Percentiles rank a stretch among this genome's conserved stretches.
These are phyloP conservation scores for Cardiocondyla obscurior DNA, from an alignment of 1,140 invertebrate genomes.

Conservation along the genomic window DNA sequence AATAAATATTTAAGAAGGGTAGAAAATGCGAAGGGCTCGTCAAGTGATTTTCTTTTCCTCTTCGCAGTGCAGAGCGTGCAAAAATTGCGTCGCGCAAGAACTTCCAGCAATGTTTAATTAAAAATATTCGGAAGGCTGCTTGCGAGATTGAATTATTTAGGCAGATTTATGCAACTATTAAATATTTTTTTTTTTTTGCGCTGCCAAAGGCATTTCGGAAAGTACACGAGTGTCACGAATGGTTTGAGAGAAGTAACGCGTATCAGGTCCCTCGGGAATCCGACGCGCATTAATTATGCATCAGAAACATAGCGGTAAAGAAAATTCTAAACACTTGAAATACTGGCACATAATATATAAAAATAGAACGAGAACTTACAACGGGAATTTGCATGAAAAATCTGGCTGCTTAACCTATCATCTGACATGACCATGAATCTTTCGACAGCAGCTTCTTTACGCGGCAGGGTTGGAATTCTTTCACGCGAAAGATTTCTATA, in stretches of 20 bases:
- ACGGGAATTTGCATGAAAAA: constrained; percentile 48
- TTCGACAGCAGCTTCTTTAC: constrained; percentile 38
- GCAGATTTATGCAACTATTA: neutral
- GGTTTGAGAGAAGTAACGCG: constrained; percentile 32
- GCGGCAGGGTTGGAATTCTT: neutral
- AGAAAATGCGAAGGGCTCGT: constrained; percentile 44
- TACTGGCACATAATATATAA: neutral
- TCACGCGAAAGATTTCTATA: neutral
- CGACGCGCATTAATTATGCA: neutral
- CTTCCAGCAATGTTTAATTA: constrained; percentile 31
- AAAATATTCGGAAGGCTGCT: constrained; percentile 19
- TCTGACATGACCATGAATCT: constrained; percentile 52
- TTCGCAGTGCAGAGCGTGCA: neutral
- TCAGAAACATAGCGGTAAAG: neutral
- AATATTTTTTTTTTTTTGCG: neutral
- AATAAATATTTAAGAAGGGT: constrained; percentile 11
- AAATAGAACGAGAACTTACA: constrained; percentile 33
- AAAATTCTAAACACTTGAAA: constrained; percentile 18
- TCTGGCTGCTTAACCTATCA: constrained; percentile 54
- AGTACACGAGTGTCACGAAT: neutral
- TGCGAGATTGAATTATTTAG: neutral
- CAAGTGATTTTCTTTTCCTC: constrained; percentile 15
- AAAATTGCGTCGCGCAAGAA: constrained; percentile 3
- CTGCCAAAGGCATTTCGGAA: neutral
- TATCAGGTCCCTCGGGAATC: neutral